Base-by-base conservation (phyloP, 2,888 invertebrate species). In the Parnassius glacialis region DNA sequence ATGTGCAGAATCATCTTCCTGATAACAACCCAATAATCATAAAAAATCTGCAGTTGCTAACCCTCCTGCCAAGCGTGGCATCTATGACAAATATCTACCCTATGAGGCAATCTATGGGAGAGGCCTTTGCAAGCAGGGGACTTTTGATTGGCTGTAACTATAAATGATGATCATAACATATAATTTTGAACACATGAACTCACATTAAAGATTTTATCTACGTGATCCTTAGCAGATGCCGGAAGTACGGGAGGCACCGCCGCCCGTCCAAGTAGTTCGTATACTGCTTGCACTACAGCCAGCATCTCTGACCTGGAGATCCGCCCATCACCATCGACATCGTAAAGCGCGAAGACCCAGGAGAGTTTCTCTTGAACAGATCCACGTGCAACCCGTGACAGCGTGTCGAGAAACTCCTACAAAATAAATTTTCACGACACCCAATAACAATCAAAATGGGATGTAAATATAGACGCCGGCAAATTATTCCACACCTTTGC, bases 301-400 rank as follows among this genome's bases (percentile, higher is more conserved):
- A 94, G 84, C 96, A 97, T 96, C 89, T 97, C 97, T 0, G 94
- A 93, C 74, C 96, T 94, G 20, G 96, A 96, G 78, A 97, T 96
- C 65, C 95, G 92, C 0, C 97, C 97, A 79, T 97, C 97, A 0
- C 95, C 95, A 76, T 97, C 96, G 63, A 96, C 93, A 83, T 97
- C 97, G 86, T 97, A 97, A 20, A 97, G 90, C 10, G 95, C 94
- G 83, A 97, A 97, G 59, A 97, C 95, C 97, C 97, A 97, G 70
- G 96, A 95, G 50, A 97, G 90, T 80, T 97, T 96, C 82, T 97
- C 97, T 74, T 96, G 95, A 3, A 95, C 93, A 16, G 95, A 95
- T 11, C 97, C 97, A 62, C 97, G 93, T 0, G 96, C 96, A 66
- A 97, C 95, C 71, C 96, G 95, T 25, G 97, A 97, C 43, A 97